Evolutionary conservation across 2,113 vertebrate species (phyloP), one percentile per base, ranked within the genome.

Genomic region (Xiphias gladius): DNA sequence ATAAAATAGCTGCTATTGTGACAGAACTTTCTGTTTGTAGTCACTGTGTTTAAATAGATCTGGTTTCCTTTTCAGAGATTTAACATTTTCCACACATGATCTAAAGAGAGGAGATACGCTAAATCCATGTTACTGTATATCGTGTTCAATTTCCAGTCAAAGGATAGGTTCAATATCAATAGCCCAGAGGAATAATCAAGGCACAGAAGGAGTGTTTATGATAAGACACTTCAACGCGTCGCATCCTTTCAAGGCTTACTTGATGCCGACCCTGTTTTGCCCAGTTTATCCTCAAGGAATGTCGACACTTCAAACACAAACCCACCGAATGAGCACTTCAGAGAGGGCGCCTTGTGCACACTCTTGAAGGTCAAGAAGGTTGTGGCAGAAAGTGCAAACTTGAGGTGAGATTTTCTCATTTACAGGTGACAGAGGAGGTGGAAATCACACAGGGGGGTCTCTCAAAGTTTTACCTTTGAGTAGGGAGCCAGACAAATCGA

Each of bases 141-240:
- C 48, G 3, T 32, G 55, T 86, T 76, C 22, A 3, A 54, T 80
- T 85, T 55, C 35, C 39, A 73, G 75, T 84, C 79, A 76, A 84
- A 80, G 84, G 68, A 55, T 63, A 52, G 68, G 72, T 76, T 88
- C 64, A 10, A 26, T 78, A 81, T 83, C 75, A 76, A 20, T 1
- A 37, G 37, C 83, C 67, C 12, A 0, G 26, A 64, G 84, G 79
- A 89, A 73, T 73, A 83, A 84, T 86, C 64, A 83, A 68, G 81
- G 73, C 67, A 57, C 86, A 91, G 87, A 86, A 54, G 85, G 90
- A 79, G 64, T 52, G 79, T 90, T 90, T 91, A 87, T 82, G 89
- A 91, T 90, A 85, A 92, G 90, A 77, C 79, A 76, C 84, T 83
- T 87, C 59, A 88, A 79, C 32, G 48, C 26, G 11, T 79, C 19